Conservation (phyloP, 1,140 invertebrate species). For the Drosophila grimshawi region DNA sequence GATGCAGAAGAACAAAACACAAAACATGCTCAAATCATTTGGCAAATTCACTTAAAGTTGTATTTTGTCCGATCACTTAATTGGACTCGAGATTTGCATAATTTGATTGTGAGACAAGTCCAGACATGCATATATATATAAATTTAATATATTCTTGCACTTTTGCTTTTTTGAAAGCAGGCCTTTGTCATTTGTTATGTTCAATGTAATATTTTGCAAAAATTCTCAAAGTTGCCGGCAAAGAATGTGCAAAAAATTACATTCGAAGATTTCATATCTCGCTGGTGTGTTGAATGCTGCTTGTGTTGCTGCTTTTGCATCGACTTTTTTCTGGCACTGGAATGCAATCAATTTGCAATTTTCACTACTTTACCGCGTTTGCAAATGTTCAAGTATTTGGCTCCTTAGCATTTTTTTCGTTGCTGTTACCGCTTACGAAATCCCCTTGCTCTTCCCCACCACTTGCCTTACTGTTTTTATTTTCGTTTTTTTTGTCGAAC, state of each 20-base stretch:
- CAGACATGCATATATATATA: conserved; percentile 58
- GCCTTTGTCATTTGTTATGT: conserved; percentile 31
- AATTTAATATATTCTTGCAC: conserved; percentile 59
- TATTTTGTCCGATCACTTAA: conserved; percentile 42
- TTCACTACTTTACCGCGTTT: conserved; percentile 81
- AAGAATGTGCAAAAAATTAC: conserved; percentile 74
- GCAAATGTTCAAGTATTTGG: conserved; percentile 80
- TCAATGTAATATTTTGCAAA: conserved; percentile 30
- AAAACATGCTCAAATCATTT: conserved; percentile 49
- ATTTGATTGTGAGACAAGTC: conserved; percentile 47
- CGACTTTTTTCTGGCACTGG: conserved; percentile 62
- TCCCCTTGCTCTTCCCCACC: conserved; percentile 16
- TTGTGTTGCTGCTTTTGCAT: conserved; percentile 25
- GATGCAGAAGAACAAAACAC: conserved; percentile 13
- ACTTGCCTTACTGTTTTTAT: conserved; percentile 52
- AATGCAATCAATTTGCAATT: conserved; percentile 84
- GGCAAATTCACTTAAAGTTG: conserved; percentile 58
- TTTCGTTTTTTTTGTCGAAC: conserved; percentile 53
- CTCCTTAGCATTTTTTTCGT: conserved; percentile 75
- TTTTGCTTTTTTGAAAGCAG: conserved; percentile 33
- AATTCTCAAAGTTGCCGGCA: conserved; percentile 63
- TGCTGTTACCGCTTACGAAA: conserved; percentile 43
- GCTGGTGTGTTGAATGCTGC: conserved; percentile 40
- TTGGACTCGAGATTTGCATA: conserved; percentile 67
- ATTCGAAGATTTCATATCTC: conserved; percentile 51